Evolutionary conservation across 2,113 vertebrate species (phyloP).

Genomic region (Pachyramphus minor): DNA sequence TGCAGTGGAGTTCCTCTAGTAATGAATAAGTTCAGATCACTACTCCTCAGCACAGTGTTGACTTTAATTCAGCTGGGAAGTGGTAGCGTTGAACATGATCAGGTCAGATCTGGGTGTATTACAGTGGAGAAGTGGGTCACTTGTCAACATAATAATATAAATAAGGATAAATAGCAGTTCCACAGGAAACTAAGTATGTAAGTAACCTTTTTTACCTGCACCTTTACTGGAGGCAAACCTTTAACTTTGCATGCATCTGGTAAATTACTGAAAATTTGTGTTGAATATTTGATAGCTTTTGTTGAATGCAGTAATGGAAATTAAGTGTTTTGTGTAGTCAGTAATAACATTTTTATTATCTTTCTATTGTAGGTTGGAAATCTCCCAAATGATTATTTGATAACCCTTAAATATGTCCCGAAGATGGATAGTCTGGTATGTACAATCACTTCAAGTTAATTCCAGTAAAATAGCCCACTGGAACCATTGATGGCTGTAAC

Average conservation of each 20-base stretch:
- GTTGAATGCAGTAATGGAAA: background rate
- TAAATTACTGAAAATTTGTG: background rate
- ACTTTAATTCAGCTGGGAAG: background rate
- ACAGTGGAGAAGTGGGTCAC: background rate
- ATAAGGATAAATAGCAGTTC: background rate
- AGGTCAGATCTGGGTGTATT: background rate
- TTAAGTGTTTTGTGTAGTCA: background rate
- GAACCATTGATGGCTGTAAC: background rate
- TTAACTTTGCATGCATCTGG: background rate
- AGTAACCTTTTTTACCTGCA: background rate
- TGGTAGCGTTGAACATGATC: background rate
- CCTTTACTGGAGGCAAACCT: background rate
- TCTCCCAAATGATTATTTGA: constrained; percentile 83
- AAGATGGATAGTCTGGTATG: constrained; percentile 80
- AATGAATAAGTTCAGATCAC: background rate
- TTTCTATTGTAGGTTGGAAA: constrained; percentile 75
- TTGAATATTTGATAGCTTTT: background rate
- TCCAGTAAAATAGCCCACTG: background rate
- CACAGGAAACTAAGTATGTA: background rate
- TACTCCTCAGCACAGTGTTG: background rate
- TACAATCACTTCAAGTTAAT: constrained; percentile 43
- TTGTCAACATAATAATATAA: too few relatives aligned
- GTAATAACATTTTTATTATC: background rate
- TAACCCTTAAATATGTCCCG: constrained; percentile 80
- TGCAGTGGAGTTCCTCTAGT: background rate